These are phyloP conservation scores for Pedetes capensis DNA, from an alignment of 2,113 vertebrate species.

Conservation along the genomic window DNA sequence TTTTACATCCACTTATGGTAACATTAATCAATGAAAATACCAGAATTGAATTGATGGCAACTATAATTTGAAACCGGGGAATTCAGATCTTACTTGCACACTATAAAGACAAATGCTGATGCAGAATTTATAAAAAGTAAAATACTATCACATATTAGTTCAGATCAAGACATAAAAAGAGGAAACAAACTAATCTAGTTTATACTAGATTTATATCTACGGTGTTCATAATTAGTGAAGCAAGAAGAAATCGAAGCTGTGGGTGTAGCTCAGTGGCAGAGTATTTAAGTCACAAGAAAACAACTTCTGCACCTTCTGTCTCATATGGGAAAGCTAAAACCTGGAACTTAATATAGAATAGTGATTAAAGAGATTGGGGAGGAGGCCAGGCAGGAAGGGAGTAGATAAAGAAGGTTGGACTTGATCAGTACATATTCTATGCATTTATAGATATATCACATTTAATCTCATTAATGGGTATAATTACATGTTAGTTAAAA, in stretches of 20 bases:
- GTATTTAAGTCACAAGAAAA: neutral
- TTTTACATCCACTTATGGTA: neutral
- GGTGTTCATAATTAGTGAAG: neutral
- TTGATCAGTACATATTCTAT: neutral
- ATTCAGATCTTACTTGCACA: neutral
- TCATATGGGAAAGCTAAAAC: neutral
- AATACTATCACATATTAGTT: neutral
- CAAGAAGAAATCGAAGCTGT: neutral
- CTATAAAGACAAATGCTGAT: neutral
- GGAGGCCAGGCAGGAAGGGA: too few relatives aligned
- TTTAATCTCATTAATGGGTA: neutral
- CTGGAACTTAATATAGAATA: neutral
- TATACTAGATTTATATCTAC: too few relatives aligned
- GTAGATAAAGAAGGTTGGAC: neutral
- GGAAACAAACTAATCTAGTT: neutral
- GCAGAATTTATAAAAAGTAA: neutral
- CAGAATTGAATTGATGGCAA: neutral
- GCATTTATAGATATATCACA: neutral
- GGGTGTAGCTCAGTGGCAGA: too few relatives aligned
- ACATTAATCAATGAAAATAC: neutral
- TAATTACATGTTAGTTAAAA: too few relatives aligned
- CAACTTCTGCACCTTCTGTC: too few relatives aligned
- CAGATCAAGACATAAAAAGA: neutral
- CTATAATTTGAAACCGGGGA: neutral
- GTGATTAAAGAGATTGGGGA: neutral